Conservation (phyloP, 1,140 invertebrate species). For the Atta texana region DNA sequence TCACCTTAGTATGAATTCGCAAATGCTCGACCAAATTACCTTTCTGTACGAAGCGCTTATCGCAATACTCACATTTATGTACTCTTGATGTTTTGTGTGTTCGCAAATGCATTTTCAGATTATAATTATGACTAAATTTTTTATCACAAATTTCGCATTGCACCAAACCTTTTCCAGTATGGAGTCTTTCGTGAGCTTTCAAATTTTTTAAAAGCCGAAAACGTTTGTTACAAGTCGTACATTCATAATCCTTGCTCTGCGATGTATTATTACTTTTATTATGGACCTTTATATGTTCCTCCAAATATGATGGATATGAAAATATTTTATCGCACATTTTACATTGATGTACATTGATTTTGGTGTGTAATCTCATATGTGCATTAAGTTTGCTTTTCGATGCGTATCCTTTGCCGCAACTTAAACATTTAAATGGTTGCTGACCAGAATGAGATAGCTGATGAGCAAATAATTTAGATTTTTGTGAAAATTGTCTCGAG, state of each 20-base stretch:
- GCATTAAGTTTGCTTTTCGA: conserved; percentile 84
- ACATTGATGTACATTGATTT: conserved; percentile 82
- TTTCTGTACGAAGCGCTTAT: conserved; percentile 85
- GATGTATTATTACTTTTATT: conserved; percentile 52
- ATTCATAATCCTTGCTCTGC: conserved; percentile 76
- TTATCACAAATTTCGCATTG: conserved; percentile 86
- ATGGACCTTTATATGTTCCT: conserved; percentile 83
- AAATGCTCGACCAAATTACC: conserved; percentile 86
- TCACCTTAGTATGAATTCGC: conserved; percentile 86
- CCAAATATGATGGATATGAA: conserved; percentile 83
- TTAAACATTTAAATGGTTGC: conserved; percentile 81
- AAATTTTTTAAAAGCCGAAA: conserved; percentile 83
- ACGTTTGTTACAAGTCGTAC: conserved; percentile 79
- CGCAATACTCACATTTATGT: conserved; percentile 86
- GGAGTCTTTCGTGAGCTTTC: conserved; percentile 80
- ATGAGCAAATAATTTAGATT: conserved; percentile 84
- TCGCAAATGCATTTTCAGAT: conserved; percentile 82
- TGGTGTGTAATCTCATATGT: conserved; percentile 82
- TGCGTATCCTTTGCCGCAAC: conserved; percentile 82
- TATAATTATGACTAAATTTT: conserved; percentile 82
- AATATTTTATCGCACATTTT: conserved; percentile 84
- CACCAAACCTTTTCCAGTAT: conserved; percentile 81
- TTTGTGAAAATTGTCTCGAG: conserved; percentile 82
- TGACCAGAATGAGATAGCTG: conserved; percentile 80
- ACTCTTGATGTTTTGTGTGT: conserved; percentile 81